These are phyloP conservation scores for Cephonodes hylas DNA, from an alignment of 2,888 invertebrate genomes.

Conservation along the genomic window DNA sequence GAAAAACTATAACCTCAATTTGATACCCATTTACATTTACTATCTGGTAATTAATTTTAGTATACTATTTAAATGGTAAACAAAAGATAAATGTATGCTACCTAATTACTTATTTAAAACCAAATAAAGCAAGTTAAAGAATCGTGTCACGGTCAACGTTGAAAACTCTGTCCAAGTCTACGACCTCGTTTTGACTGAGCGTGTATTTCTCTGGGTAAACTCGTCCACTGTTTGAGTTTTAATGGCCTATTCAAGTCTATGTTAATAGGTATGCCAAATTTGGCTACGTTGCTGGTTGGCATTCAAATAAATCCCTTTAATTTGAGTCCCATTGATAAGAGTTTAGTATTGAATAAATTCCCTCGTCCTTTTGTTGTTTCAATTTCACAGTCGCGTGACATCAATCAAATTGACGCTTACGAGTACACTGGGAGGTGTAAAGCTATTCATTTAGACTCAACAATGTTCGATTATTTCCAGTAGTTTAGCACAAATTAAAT, in stretches of 20 bases:
- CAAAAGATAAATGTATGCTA: too few relatives aligned
- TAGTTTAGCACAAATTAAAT: background rate
- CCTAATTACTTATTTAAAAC: too few relatives aligned
- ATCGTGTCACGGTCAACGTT: too few relatives aligned
- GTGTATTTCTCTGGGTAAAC: background rate
- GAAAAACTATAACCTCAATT: too few relatives aligned
- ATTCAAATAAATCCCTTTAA: constrained; percentile 27
- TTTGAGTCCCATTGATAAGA: constrained; percentile 25
- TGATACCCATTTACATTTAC: too few relatives aligned
- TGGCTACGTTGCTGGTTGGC: background rate
- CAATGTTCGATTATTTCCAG: background rate
- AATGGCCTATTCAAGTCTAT: background rate
- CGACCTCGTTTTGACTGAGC: background rate
- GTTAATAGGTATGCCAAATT: background rate
- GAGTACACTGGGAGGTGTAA: constrained; percentile 21
- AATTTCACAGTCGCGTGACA: constrained; percentile 43
- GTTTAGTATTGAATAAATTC: constrained; percentile 27
- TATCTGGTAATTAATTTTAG: too few relatives aligned
- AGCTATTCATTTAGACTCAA: background rate
- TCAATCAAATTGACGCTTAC: constrained; percentile 36
- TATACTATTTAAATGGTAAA: too few relatives aligned
- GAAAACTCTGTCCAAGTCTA: background rate
- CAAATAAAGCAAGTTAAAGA: too few relatives aligned
- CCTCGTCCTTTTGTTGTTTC: constrained; percentile 30
- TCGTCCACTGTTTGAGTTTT: background rate